Conservation (phyloP, 2,113 vertebrate genomes). For the Thunnus thynnus region DNA sequence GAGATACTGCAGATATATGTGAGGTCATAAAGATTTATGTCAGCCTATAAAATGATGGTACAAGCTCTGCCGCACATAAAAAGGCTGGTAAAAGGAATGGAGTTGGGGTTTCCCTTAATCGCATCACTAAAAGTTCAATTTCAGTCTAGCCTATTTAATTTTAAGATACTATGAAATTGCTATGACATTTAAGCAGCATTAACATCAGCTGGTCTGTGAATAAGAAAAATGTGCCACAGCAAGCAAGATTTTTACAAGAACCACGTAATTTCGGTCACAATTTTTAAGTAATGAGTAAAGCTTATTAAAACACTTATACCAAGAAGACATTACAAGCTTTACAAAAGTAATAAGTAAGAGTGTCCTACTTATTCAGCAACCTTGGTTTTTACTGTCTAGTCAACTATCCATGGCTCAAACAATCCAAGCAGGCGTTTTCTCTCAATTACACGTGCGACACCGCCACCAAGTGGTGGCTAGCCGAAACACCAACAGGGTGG, state of each 20-base stretch:
- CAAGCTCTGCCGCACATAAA: conserved; percentile 2
- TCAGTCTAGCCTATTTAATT: neutral
- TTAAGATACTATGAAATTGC: neutral
- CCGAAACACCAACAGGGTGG: neutral
- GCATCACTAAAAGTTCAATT: conserved; percentile 6
- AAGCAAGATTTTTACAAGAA: neutral
- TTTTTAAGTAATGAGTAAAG: neutral
- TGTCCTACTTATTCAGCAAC: conserved; percentile 40
- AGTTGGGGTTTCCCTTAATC: neutral
- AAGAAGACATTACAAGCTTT: neutral
- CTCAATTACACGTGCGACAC: conserved; percentile 27
- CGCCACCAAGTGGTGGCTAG: conserved; percentile 18
- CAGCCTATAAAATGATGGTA: conserved; percentile 12
- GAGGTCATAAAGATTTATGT: conserved; percentile 44
- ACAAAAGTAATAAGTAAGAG: neutral
- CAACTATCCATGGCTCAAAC: conserved; percentile 33
- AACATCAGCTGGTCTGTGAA: neutral
- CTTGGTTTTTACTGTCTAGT: conserved; percentile 56
- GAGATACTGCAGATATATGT: neutral
- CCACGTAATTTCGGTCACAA: neutral
- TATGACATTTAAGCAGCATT: neutral
- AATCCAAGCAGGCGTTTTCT: conserved; percentile 24
- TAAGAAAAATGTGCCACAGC: neutral
- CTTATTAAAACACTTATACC: neutral
- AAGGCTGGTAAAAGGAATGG: neutral